These are phyloP conservation scores for Drosophila elegans DNA, from an alignment of 1,140 invertebrate species.

Conservation along the genomic window DNA sequence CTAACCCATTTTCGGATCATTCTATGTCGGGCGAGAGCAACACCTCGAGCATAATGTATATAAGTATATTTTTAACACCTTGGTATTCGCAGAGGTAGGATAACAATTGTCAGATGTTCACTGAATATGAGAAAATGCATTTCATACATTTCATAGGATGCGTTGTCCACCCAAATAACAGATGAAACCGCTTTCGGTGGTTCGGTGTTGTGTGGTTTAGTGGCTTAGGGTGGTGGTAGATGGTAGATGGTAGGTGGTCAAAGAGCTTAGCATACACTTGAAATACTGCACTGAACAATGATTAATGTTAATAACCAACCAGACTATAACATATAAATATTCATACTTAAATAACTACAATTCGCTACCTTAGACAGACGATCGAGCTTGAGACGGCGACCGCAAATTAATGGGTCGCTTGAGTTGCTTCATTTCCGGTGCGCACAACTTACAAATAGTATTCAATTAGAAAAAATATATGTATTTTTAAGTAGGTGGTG, in stretches of 20 bases:
- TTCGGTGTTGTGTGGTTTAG: constrained; percentile 23
- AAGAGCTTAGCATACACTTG: constrained; percentile 44
- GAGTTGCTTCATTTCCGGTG: constrained; percentile 33
- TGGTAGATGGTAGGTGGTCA: neutral
- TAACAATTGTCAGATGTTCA: constrained; percentile 78
- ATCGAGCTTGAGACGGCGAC: constrained; percentile 47
- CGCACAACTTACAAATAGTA: constrained; percentile 42
- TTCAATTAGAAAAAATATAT: constrained; percentile 53
- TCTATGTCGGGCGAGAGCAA: constrained; percentile 16
- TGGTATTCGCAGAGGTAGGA: constrained; percentile 78
- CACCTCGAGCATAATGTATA: constrained; percentile 49
- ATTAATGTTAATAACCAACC: constrained; percentile 53
- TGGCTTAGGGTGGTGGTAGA: neutral
- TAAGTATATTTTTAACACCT: constrained; percentile 67
- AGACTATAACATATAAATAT: constrained; percentile 52
- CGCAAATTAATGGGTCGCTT: constrained; percentile 6
- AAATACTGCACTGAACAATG: constrained; percentile 53
- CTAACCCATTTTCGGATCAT: constrained; percentile 27
- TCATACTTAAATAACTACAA: constrained; percentile 54
- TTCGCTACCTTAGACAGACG: constrained; percentile 45
- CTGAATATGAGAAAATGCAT: constrained; percentile 41
- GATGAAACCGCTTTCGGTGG: constrained; percentile 56
- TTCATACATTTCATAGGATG: constrained; percentile 34
- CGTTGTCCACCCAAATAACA: constrained; percentile 34
- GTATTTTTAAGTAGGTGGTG: constrained; percentile 29